phyloP scores from a whole-genome alignment of 2,797 vertebrate genomes.

The Centroberyx gerrardi region DNA sequence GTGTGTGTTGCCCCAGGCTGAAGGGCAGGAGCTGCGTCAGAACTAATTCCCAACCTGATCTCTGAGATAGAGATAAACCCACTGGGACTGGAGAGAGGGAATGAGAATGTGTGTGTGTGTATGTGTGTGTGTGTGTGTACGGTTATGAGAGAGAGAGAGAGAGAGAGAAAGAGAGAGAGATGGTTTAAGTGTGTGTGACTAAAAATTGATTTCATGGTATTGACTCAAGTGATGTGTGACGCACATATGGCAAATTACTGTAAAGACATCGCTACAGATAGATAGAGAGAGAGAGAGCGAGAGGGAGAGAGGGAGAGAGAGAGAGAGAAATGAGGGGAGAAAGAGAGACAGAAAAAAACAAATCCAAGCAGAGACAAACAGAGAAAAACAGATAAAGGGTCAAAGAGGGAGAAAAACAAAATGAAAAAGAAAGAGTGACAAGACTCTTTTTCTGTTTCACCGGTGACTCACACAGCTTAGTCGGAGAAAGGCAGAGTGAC shows the following conservation, averaged over 20 bases:
- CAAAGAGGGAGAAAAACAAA: not conserved
- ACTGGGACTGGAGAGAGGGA: slow-evolving; percentile 14
- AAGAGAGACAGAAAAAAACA: not conserved
- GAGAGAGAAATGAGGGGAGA: not conserved
- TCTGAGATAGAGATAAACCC: slow-evolving; percentile 52
- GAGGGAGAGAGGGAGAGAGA: slow-evolving; percentile 4
- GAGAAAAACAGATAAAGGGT: slow-evolving; percentile 1
- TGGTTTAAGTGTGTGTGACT: slow-evolving; percentile 24
- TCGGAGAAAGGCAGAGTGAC: not conserved
- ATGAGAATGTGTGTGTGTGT: not conserved
- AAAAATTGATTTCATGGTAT: slow-evolving; percentile 57
- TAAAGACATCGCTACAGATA: slow-evolving; percentile 27
- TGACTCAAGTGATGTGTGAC: slow-evolving; percentile 50
- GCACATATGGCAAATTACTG: slow-evolving; percentile 35
- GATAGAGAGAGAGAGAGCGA: not conserved
- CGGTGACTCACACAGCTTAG: not conserved
- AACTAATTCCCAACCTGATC: slow-evolving; percentile 55
- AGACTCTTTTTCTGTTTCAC: not conserved
- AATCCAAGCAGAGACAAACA: not conserved
- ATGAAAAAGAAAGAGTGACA: not conserved
- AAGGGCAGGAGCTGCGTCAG: slow-evolving; percentile 47
- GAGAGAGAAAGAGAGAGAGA: not conserved
- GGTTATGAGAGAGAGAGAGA: not conserved
- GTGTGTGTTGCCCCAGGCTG: not conserved
- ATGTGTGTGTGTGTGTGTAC: not conserved